Conservation (phyloP, 2,113 vertebrate genomes). For the Bubo scandiacus region DNA sequence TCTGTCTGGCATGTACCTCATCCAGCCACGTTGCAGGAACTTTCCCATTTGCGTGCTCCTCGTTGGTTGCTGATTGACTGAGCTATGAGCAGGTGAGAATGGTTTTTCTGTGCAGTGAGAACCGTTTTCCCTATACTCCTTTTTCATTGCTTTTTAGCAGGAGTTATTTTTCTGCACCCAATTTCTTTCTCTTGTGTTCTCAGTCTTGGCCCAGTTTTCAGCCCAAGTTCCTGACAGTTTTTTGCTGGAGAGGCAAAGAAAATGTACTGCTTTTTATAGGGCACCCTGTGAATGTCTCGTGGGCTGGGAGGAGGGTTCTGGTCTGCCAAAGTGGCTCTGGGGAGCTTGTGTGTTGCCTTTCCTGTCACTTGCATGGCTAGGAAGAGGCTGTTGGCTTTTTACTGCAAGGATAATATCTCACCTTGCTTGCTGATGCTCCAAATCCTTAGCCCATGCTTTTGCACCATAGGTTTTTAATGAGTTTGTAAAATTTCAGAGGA, state of each 20-base stretch:
- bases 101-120: background rate
- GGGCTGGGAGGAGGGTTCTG: background rate
- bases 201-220: background rate
- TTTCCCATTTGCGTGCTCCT: background rate
- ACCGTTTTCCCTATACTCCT: background rate
- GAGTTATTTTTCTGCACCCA: background rate
- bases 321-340: background rate
- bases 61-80: background rate
- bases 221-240: background rate
- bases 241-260: constrained; percentile 3
- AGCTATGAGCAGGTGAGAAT: background rate
- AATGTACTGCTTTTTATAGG: background rate
- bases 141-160: background rate
- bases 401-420: background rate
- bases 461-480: background rate
- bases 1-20: background rate
- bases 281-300: background rate
- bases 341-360: background rate
- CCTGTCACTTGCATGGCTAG: background rate
- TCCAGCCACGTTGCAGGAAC: fast-evolving
- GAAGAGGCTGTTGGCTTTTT: background rate
- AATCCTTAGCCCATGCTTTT: background rate
- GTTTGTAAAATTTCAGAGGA: background rate
- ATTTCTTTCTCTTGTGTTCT: background rate
- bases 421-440: background rate